Base-by-base conservation (phyloP, 2,797 vertebrate genomes). In the Syngnathus acus region DNA sequence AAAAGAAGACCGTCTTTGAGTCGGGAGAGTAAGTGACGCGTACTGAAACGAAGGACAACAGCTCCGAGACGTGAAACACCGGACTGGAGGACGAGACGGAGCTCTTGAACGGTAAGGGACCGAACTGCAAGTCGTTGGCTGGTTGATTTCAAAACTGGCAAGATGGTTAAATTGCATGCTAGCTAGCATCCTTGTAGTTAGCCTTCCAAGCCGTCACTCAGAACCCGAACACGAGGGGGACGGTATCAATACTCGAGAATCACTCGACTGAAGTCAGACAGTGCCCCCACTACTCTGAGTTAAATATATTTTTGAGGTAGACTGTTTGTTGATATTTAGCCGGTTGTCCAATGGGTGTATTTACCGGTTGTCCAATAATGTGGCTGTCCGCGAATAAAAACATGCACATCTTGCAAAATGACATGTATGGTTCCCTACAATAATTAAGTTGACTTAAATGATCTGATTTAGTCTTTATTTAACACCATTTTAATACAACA, bases 101-200 rank as follows among this genome's bases (percentile, higher is more conserved):
- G 47, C 64, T 32, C 14, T 19, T 48, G 68, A 68, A 69, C 40
- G 88, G 84, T 86, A 83, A 84, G 83, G 3, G 0, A 1, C 26
- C 68, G n/a, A 48, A 63, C 64, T 37, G 23, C 61, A 42, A 77
- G 62, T 72, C 48, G 48, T 76, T 80, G 81, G 71, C 73, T 70
- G 32, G 7, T 51, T 14, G 37, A 21, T 61, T 1, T 43, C 47
- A 0, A 45, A 62, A 6, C 17, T 59, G 17, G 37, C 57, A 45
- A 62, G 6, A 9, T 59, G 17, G 37, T 38, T 19, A 59, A 5
- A 38, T 38, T 37, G 8, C 55, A 3, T 64, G 78, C 68, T 82
- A 81, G 72, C 72, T 79, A 81, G 75, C 74, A 53, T 26, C 72
- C 69, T 32, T 32, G 32, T 73, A 62, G 32, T 62, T 68, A 51